Percentiles rank a stretch among this genome's conserved stretches.
These are phyloP conservation scores for Troides oblongomaculatus DNA, from an alignment of 2,888 invertebrate species.

Conservation along the genomic window DNA sequence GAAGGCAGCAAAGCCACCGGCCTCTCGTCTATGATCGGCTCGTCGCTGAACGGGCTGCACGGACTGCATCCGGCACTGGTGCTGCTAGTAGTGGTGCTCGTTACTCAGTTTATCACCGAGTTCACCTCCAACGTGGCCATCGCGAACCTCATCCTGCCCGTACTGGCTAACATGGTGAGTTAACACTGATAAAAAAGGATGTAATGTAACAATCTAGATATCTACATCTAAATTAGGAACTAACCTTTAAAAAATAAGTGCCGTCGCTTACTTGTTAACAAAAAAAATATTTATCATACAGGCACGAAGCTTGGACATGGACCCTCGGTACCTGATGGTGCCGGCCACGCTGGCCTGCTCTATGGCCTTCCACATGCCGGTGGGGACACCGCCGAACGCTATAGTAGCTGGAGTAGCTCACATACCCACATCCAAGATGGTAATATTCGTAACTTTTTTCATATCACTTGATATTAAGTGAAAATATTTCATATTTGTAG, in stretches of 20 bases:
- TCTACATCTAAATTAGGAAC: too few relatives aligned
- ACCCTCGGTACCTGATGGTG: conserved; percentile 94
- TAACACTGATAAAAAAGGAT: too few relatives aligned
- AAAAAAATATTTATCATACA: conserved; percentile 46
- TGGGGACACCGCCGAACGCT: conserved; percentile 97
- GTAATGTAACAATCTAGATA: too few relatives aligned
- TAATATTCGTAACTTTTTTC: conserved; percentile 43
- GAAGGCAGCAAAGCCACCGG: conserved; percentile 90
- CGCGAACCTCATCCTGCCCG: conserved; percentile 92
- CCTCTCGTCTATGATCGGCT: conserved; percentile 87
- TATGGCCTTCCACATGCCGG: conserved; percentile 96
- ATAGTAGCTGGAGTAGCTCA: conserved; percentile 92
- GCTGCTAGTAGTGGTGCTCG: conserved; percentile 86
- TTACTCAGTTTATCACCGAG: conserved; percentile 91
- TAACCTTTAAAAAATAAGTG: too few relatives aligned
- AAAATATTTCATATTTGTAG: too few relatives aligned
- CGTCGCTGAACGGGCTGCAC: conserved; percentile 83
- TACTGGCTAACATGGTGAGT: conserved; percentile 85
- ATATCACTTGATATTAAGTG: too few relatives aligned
- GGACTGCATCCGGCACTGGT: conserved; percentile 83
- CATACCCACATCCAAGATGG: conserved; percentile 89
- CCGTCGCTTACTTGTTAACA: too few relatives aligned
- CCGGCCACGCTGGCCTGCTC: conserved; percentile 94
- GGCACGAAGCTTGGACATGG: conserved; percentile 85
- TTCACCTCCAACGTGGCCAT: conserved; percentile 95